Evolutionary conservation across 2,888 invertebrate genomes (phyloP).

Genomic region (Acanthoscelides obtectus): DNA sequence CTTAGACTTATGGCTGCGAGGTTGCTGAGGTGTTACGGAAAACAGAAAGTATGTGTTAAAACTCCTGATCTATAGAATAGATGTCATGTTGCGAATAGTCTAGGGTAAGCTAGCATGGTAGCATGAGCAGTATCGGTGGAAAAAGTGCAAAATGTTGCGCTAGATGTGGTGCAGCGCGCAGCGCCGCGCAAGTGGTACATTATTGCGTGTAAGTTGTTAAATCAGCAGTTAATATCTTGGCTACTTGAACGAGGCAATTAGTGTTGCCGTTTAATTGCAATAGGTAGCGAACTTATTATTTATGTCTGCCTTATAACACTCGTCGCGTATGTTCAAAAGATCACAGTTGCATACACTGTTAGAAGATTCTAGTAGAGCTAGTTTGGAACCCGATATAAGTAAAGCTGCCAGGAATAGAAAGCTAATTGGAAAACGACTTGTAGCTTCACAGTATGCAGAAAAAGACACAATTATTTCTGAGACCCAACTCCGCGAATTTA

Average conservation of each 20-base stretch:
- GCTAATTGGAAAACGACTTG: no score
- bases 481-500: no score
- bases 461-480: no score
- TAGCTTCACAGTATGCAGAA: no score
- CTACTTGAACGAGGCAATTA: conserved; percentile 4
- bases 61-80: no score
- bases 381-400: no score
- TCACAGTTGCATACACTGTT: neutral
- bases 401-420: no score
- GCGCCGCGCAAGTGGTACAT: conserved; percentile 5
- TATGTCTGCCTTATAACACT: conserved; percentile 1
- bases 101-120: neutral
- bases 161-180: neutral
- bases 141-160: neutral
- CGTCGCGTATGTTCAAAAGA: neutral
- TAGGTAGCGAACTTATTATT: conserved; percentile 3
- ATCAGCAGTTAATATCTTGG: conserved; percentile 23
- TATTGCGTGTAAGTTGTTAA: conserved; percentile 26
- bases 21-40: no score
- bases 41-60: no score
- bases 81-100: neutral
- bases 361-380: neutral
- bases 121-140: neutral
- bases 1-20: no score
- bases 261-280: conserved; percentile 2